These are phyloP conservation scores for Chionodraco myersi DNA, from an alignment of 2,113 vertebrate genomes.

Conservation along the genomic window DNA sequence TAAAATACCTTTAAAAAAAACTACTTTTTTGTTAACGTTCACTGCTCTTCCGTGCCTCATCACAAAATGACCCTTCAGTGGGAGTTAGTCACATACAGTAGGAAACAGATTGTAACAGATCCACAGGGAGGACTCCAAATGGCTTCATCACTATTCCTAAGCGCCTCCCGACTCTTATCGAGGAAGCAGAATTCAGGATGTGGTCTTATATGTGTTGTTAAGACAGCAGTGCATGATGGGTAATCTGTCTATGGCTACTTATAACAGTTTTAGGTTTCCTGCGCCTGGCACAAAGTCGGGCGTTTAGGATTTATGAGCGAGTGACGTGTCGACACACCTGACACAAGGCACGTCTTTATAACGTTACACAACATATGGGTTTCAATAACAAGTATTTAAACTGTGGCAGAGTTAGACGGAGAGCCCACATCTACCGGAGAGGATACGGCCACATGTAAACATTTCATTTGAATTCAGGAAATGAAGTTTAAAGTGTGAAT, in stretches of 20 bases:
- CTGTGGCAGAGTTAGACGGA: constrained; percentile 77
- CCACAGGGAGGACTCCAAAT: constrained; percentile 25
- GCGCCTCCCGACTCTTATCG: not conserved
- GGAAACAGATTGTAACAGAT: constrained; percentile 51
- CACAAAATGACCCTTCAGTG: constrained; percentile 3
- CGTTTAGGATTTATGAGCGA: constrained; percentile 29
- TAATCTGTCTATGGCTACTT: constrained; percentile 51
- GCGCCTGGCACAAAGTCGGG: constrained; percentile 13
- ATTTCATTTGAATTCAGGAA: too few species aligned
- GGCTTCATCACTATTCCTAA: constrained; percentile 55
- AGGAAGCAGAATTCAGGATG: constrained; percentile 36
- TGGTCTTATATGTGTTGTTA: constrained; percentile 17
- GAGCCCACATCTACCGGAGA: constrained; percentile 81
- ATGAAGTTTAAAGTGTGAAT: too few species aligned
- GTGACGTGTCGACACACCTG: constrained; percentile 78
- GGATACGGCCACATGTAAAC: too few species aligned
- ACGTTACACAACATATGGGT: constrained; percentile 17
- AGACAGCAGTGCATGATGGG: constrained; percentile 57
- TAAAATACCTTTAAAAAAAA: not conserved
- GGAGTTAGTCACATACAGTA: too few species aligned
- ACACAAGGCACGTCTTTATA: constrained; percentile 89
- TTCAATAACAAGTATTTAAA: constrained; percentile 73
- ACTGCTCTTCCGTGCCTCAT: not conserved
- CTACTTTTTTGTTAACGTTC: constrained; percentile 16
- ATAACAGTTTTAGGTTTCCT: constrained; percentile 47